These are phyloP conservation scores for Drosophila neotestacea DNA, from an alignment of 2,888 invertebrate genomes.

Conservation along the genomic window DNA sequence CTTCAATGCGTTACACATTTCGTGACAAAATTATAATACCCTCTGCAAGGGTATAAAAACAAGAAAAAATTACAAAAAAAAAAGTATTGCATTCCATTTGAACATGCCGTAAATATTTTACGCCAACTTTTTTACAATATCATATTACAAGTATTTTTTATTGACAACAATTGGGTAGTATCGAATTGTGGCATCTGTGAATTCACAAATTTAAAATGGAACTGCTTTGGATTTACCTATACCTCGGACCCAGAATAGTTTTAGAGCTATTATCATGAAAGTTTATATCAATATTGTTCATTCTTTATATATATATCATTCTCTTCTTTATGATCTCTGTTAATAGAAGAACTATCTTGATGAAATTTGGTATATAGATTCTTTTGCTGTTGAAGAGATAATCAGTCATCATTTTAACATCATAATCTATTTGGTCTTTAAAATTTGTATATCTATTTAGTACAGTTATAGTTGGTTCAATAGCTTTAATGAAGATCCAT, in stretches of 20 bases:
- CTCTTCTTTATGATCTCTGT: not conserved
- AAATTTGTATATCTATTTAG: too few relatives aligned
- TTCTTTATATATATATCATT: not conserved
- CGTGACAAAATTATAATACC: too few relatives aligned
- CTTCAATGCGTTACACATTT: too few relatives aligned
- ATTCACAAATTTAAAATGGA: not conserved
- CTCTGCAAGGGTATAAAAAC: not conserved
- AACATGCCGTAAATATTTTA: conserved; percentile 26
- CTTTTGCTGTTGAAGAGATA: not conserved
- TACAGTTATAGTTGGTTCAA: too few relatives aligned
- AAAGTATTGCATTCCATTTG: conserved; percentile 11
- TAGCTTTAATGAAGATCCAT: too few relatives aligned
- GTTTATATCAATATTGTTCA: too few relatives aligned
- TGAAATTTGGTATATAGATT: not conserved
- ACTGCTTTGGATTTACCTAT: too few relatives aligned
- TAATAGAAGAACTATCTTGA: not conserved
- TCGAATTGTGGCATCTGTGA: not conserved
- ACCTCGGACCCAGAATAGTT: too few relatives aligned
- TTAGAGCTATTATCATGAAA: too few relatives aligned
- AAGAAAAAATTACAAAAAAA: not conserved
- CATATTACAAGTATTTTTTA: not conserved
- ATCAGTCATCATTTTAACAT: too few relatives aligned
- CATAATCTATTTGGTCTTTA: too few relatives aligned
- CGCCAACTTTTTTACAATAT: not conserved
- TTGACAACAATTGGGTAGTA: conserved; percentile 4